Evolutionary conservation across 2,797 vertebrate species (phyloP).

Genomic region (Cyclura pinguis): DNA sequence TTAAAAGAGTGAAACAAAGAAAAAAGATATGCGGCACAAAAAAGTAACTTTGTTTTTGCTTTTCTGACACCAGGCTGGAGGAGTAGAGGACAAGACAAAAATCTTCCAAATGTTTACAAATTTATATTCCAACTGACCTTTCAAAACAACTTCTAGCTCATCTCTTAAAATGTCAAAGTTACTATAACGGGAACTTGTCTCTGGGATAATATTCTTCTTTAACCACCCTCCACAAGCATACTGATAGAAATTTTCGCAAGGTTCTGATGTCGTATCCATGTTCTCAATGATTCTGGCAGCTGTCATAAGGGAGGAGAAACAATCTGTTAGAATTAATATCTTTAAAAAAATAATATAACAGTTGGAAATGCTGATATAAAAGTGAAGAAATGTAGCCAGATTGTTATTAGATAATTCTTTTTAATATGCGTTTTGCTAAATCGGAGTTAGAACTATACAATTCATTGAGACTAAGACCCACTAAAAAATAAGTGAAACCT

Average conservation of each 20-base stretch:
- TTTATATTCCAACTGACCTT: constrained; percentile 85
- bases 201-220: constrained; percentile 93
- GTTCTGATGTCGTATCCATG: constrained; percentile 87
- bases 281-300: constrained; percentile 93
- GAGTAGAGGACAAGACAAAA: constrained; percentile 47
- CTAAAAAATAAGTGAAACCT: too few relatives aligned
- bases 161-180: constrained; percentile 95
- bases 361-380: not conserved
- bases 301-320: constrained; percentile 64
- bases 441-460: too few relatives aligned
- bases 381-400: not conserved
- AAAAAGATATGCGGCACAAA: constrained; percentile 43
- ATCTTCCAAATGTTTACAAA: constrained; percentile 44
- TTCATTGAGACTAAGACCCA: too few relatives aligned
- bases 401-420: not conserved
- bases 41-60: constrained; percentile 12
- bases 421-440: not conserved
- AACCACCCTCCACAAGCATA: constrained; percentile 96
- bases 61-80: constrained; percentile 5
- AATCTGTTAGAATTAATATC: rapidly evolving
- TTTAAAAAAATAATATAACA: not conserved
- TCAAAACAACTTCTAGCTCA: constrained; percentile 91
- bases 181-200: constrained; percentile 93
- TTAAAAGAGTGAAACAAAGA: not conserved
- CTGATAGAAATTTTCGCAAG: constrained; percentile 93